Percentiles rank a stretch among this genome's conserved stretches.
Conservation (phyloP, 53 echinoderm and acorn worm genomes). For the Patiria pectinifera region DNA sequence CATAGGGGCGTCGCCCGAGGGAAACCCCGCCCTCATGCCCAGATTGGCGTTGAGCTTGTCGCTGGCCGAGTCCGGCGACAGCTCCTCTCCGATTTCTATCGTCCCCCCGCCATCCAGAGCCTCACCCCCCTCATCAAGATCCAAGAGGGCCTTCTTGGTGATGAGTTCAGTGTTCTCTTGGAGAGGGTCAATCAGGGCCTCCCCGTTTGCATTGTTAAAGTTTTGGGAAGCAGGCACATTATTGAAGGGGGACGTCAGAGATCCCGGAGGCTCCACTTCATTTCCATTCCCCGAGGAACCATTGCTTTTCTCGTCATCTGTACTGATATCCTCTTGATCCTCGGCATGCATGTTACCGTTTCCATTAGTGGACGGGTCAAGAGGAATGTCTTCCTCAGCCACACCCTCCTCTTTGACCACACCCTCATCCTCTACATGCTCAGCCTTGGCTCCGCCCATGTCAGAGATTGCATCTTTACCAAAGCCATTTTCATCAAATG, state of each 20-base stretch:
- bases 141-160: conserved; percentile 54
- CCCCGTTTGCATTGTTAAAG: conserved; percentile 63
- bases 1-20: conserved; percentile 7
- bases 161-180: conserved; percentile 17
- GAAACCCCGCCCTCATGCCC: conserved; percentile 41
- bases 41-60: conserved; percentile 63
- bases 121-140: conserved; percentile 30
- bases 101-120: conserved; percentile 14
- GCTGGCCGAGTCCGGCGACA: conserved; percentile 52
- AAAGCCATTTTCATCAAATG: conserved; percentile 23
- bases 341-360: conserved; percentile 24
- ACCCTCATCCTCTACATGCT: conserved; percentile 12
- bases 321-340: conserved; percentile 26
- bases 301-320: conserved; percentile 41
- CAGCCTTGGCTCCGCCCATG: neutral
- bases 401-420: conserved; percentile 24
- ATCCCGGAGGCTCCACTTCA: neutral
- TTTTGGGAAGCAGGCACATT: conserved; percentile 56
- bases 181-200: conserved; percentile 25
- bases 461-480: neutral
- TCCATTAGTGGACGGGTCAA: conserved; percentile 45
- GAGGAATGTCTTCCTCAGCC: conserved; percentile 19
- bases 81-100: neutral
- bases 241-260: conserved; percentile 23
- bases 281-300: conserved; percentile 37